Evolutionary conservation across 1,140 invertebrate genomes (phyloP).

Genomic region (Solenopsis invicta): DNA sequence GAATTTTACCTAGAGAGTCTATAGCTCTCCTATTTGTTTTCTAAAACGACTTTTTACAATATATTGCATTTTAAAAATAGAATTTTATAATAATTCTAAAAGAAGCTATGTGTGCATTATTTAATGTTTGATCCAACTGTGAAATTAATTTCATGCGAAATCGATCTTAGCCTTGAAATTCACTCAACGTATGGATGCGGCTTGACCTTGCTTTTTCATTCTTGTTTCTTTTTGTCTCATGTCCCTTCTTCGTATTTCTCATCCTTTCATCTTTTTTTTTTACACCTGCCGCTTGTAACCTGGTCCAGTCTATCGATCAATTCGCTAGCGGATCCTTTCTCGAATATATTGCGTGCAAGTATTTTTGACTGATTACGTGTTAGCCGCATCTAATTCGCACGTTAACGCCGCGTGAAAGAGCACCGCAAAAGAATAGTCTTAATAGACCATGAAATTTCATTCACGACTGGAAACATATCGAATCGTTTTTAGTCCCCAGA

Average conservation of each 20-base stretch:
- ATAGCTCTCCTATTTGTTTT: background rate
- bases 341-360: conserved; percentile 29
- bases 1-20: background rate
- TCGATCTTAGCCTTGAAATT: conserved; percentile 58
- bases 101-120: background rate
- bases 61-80: background rate
- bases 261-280: conserved; percentile 37
- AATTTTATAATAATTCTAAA: background rate
- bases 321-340: background rate
- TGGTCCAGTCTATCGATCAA: conserved; percentile 32
- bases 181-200: conserved; percentile 39
- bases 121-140: background rate
- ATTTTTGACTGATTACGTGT: conserved; percentile 38
- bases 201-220: conserved; percentile 11
- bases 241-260: conserved; percentile 4
- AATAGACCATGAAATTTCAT: conserved; percentile 36
- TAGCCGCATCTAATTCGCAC: conserved; percentile 21
- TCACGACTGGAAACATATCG: background rate
- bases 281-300: conserved; percentile 11
- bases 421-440: background rate
- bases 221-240: conserved; percentile 22
- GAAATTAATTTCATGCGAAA: conserved; percentile 20
- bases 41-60: background rate
- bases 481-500: background rate
- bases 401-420: conserved; percentile 19